Conservation (phyloP, 2,888 invertebrate species). For the Drosophila mettleri region DNA sequence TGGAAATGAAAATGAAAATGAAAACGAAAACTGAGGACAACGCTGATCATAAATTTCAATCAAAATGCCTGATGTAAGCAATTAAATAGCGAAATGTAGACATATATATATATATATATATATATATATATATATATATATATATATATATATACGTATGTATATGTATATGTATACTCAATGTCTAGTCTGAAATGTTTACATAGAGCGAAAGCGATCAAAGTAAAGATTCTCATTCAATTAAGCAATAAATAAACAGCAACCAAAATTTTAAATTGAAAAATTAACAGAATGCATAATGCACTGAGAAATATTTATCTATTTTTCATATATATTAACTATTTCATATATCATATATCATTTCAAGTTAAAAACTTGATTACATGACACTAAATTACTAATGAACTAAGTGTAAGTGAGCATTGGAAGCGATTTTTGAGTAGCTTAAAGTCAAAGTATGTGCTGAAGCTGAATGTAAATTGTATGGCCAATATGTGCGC, state of each 20-base stretch:
- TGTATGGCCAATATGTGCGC: no score
- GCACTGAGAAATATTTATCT: no score
- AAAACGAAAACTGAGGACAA: slow-evolving; percentile 66
- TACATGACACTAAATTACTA: no score
- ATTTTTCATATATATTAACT: no score
- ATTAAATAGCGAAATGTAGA: slow-evolving; percentile 69
- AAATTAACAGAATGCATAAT: neutral
- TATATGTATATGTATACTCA: slow-evolving; percentile 19
- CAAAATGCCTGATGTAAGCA: slow-evolving; percentile 70
- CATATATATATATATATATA: neutral
- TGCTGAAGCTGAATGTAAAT: no score
- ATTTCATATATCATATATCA: no score
- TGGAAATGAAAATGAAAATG: slow-evolving; percentile 46
- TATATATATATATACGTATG: neutral
- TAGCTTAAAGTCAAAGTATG: no score
- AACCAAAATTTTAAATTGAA: neutral
- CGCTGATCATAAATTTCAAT: slow-evolving; percentile 71
- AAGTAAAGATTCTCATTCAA: slow-evolving; percentile 18
- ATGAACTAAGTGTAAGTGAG: neutral
- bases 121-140: slow-evolving; percentile 9
- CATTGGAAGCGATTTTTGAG: no score
- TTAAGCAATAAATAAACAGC: slow-evolving; percentile 11
- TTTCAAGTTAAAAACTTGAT: neutral
- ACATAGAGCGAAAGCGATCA: slow-evolving; percentile 17
- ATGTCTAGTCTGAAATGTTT: slow-evolving; percentile 33